Evolutionary conservation across 1,140 invertebrate genomes (phyloP), one percentile per base, ranked within the genome.

Genomic region (Tetramorium simillimum): DNA sequence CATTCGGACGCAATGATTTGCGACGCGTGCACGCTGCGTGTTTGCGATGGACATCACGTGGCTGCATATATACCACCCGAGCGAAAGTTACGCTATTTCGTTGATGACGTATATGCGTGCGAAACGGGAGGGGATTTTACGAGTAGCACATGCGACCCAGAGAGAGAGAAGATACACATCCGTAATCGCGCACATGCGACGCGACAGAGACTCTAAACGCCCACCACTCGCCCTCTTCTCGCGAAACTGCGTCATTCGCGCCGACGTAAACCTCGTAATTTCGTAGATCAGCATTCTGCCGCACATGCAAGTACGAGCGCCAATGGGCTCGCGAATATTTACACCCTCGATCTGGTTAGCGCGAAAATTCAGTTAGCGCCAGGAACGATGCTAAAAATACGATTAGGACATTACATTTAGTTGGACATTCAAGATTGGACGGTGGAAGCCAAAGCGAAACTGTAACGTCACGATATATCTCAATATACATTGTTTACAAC

Each of bases 181-280:
- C 28, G 65, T 33, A 70, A 51, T 33, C 37, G 40, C 40, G 43
- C n/a, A 56, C 53, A 51, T 72, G 76, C 85, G 43, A 86, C 24
- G 37, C 62, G 62, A 86, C n/a, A 33, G 24, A 70, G 77, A 82
- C 40, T 49, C 63, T 72, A 60, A 86, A 81, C 77, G 65, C 85
- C 85, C 76, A 81, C 76, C 43, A n/a, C n/a, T 81, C 75, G 63
- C 75, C 14, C 63, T 58, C 77, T 46, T 82, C 65, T 69, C 24
- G 63, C 46, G 63, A 88, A 88, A 88, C 85, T 88, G 69, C 87
- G 76, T 88, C 87, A 72, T 88, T 88, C 75, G 46, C 46, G 75
- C 62, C 56, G 85, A 63, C 56, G 85, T 70, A 80, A 81, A 88
- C 75, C 46, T 86, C 67, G 75, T 88, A 88, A 88, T 60, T 86